A percentile compares a stretch with the other conserved stretches of the same genome.
Conservation (phyloP, 53 echinoderm and acorn worm genomes). For the Echinarachnius parma region DNA sequence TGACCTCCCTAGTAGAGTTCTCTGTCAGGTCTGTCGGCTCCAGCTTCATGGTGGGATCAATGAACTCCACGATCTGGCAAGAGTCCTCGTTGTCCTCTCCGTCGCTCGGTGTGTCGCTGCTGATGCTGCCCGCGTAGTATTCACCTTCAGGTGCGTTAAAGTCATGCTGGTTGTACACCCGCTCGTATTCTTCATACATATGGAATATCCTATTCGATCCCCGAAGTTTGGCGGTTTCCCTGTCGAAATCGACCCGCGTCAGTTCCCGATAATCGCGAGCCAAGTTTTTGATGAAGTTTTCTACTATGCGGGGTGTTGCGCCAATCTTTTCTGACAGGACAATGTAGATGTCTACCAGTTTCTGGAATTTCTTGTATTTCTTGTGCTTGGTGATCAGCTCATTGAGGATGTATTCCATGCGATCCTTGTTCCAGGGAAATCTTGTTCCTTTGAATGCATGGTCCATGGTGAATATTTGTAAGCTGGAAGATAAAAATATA, state of each 20-base stretch:
- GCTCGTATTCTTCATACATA: constrained; percentile 23
- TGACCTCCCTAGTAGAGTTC: too few species aligned
- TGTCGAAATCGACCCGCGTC: constrained; percentile 2
- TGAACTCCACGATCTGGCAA: not conserved
- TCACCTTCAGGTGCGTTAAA: too few species aligned
- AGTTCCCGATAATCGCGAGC: constrained; percentile 22
- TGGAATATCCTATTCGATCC: constrained; percentile 24
- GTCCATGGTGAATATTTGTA: too few species aligned
- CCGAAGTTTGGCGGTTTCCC: constrained; percentile 1
- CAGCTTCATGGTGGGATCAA: not conserved
- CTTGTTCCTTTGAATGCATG: constrained; percentile 35
- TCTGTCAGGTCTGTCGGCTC: not conserved
- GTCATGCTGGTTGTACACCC: too few species aligned
- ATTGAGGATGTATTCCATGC: constrained; percentile 32
- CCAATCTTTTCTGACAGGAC: constrained; percentile 23
- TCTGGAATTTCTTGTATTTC: constrained; percentile 14
- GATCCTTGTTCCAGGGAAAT: constrained; percentile 24
- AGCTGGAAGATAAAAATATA: too few species aligned
- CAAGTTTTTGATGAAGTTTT: constrained; percentile 37
- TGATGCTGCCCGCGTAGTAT: too few species aligned
- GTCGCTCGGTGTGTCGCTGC: not conserved
- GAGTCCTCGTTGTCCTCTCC: not conserved
- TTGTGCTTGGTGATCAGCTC: constrained; percentile 20
- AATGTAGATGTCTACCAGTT: constrained; percentile 26
- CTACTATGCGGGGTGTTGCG: constrained; percentile 29